These are phyloP conservation scores for Platalea minor DNA, from an alignment of 2,797 vertebrate species.

Conservation along the genomic window DNA sequence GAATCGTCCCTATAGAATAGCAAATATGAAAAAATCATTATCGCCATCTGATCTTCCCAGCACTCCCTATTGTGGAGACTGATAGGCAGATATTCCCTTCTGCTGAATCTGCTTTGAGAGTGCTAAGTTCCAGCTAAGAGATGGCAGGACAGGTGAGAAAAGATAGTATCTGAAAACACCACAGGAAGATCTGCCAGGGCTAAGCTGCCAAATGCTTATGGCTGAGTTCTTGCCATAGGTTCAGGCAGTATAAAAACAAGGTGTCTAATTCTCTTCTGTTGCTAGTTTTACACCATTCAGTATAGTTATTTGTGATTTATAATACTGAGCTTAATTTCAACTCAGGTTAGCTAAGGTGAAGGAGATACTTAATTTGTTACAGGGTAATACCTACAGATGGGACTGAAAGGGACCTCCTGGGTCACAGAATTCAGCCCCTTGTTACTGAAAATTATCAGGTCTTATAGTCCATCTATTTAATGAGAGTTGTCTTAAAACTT, in stretches of 20 bases:
- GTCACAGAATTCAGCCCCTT: background rate
- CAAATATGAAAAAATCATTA: background rate
- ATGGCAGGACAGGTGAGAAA: background rate
- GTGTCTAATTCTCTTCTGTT: background rate
- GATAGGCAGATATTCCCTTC: background rate
- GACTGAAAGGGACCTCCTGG: background rate
- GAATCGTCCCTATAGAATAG: background rate
- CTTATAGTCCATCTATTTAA: background rate
- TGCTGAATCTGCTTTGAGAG: background rate
- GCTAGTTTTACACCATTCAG: background rate
- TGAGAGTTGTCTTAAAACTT: background rate
- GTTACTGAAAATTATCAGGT: background rate
- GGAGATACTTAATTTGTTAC: background rate
- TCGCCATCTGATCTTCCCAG: background rate
- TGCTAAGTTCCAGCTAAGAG: background rate
- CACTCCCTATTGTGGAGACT: background rate
- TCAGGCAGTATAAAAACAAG: background rate
- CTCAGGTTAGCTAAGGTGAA: background rate
- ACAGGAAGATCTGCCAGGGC: background rate
- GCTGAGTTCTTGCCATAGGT: background rate
- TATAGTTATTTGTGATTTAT: background rate
- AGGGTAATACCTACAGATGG: background rate
- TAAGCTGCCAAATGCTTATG: background rate
- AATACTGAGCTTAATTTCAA: background rate
- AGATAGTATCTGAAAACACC: background rate